A percentile compares a stretch with the other conserved stretches of the same genome.
These are phyloP conservation scores for Myiagra hebetior DNA, from an alignment of 2,113 vertebrate genomes.

Conservation along the genomic window DNA sequence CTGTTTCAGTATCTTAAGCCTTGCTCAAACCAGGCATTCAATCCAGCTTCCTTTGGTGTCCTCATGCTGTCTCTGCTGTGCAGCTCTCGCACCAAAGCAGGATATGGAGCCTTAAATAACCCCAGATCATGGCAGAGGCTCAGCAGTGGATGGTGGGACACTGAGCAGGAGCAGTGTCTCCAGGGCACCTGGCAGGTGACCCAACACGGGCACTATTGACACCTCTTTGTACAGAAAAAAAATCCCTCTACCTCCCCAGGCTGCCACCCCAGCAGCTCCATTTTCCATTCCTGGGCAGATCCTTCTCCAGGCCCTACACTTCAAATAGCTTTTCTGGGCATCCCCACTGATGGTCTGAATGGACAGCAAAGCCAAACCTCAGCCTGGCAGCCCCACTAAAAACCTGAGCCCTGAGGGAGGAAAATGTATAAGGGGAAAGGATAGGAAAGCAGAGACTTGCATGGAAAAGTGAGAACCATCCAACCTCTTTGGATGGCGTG, in stretches of 20 bases:
- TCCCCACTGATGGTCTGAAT: not conserved
- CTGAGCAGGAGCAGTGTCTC: not conserved
- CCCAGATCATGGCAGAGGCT: fast-evolving
- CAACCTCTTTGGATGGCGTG: not conserved
- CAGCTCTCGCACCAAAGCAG: not conserved
- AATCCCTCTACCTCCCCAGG: not conserved
- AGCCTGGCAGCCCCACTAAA: not conserved
- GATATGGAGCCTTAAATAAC: not conserved
- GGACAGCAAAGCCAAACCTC: not conserved
- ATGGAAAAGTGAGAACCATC: not conserved
- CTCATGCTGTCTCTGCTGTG: not conserved
- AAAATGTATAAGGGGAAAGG: fast-evolving
- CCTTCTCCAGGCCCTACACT: not conserved
- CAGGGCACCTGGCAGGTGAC: not conserved
- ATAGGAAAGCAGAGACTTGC: not conserved
- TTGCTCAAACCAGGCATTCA: not conserved
- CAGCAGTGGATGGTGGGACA: not conserved
- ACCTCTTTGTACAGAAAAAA: not conserved
- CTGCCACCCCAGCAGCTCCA: not conserved
- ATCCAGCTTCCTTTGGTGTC: not conserved
- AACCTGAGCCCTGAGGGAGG: not conserved
- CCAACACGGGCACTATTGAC: not conserved
- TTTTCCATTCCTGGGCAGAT: not conserved
- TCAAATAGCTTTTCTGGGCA: not conserved
- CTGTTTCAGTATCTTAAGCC: not conserved